Conservation (phyloP, 2,888 invertebrate species). For the Trichogramma dendrolimi region DNA sequence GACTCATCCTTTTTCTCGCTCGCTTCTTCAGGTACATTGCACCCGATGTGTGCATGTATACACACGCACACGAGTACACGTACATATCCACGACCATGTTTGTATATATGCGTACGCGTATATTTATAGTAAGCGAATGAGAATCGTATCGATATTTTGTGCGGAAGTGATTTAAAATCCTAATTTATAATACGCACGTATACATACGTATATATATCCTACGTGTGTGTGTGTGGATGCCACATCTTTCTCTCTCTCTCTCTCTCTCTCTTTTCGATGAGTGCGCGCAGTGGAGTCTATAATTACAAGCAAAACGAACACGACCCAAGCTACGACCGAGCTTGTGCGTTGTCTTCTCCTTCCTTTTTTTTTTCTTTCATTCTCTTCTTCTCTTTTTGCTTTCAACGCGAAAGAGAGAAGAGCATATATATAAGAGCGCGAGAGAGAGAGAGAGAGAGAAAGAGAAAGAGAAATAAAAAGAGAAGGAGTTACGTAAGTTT, state of each 20-base stretch:
- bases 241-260: slow-evolving; percentile 13
- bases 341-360: too few relatives aligned
- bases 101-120: neutral
- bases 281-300: neutral
- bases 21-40: slow-evolving; percentile 48
- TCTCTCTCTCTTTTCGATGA: neutral
- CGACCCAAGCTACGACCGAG: too few relatives aligned
- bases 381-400: too few relatives aligned
- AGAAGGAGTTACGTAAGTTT: too few relatives aligned
- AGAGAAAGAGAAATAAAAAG: too few relatives aligned
- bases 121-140: neutral
- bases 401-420: too few relatives aligned
- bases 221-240: too few relatives aligned
- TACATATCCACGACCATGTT: neutral
- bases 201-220: slow-evolving; percentile 11
- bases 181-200: slow-evolving; percentile 19
- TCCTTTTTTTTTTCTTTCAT: too few relatives aligned
- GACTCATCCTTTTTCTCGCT: slow-evolving; percentile 36
- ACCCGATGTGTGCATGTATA: slow-evolving; percentile 37
- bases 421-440: too few relatives aligned
- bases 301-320: too few relatives aligned
- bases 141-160: slow-evolving; percentile 19
- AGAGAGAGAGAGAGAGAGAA: too few relatives aligned
- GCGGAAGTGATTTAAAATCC: slow-evolving; percentile 27
- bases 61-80: slow-evolving; percentile 11